Conservation (phyloP, 2,797 vertebrate species). For the Semotilus atromaculatus region DNA sequence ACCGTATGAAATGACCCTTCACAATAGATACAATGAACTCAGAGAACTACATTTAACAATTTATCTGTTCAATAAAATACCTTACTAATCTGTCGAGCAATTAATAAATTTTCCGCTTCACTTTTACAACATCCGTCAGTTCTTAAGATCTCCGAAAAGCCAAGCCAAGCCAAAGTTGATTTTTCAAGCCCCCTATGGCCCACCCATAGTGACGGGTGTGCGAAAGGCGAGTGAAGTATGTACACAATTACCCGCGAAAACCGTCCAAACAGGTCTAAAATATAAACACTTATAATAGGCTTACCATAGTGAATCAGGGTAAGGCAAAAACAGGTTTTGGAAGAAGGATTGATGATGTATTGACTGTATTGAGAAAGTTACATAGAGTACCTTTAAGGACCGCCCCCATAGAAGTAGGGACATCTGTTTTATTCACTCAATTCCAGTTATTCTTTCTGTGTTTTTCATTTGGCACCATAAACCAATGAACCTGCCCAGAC, state of each 20-base stretch:
- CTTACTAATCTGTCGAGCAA: not conserved
- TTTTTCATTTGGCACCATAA: conserved; percentile 6
- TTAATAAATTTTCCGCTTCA: not conserved
- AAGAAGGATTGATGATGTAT: not conserved
- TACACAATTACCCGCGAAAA: not conserved
- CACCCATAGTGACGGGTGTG: too few species aligned
- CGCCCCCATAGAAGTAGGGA: not conserved
- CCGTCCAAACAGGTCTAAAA: not conserved
- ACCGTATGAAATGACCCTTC: not conserved
- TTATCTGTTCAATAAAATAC: not conserved
- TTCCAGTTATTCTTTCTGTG: conserved; percentile 18
- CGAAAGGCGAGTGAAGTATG: not conserved
- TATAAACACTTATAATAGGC: not conserved
- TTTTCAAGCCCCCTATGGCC: too few species aligned
- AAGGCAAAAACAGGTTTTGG: not conserved
- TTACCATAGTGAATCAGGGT: not conserved
- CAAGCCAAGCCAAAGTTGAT: not conserved
- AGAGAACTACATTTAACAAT: too few species aligned
- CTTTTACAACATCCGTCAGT: not conserved
- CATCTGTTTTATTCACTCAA: conserved; percentile 17
- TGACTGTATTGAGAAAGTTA: not conserved
- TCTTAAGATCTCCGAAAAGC: not conserved
- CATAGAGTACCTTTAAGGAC: not conserved
- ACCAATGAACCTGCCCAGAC: not conserved
- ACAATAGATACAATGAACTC: not conserved